These are phyloP conservation scores for Pinctada fucata DNA, from an alignment of 2,888 invertebrate species.

Conservation along the genomic window DNA sequence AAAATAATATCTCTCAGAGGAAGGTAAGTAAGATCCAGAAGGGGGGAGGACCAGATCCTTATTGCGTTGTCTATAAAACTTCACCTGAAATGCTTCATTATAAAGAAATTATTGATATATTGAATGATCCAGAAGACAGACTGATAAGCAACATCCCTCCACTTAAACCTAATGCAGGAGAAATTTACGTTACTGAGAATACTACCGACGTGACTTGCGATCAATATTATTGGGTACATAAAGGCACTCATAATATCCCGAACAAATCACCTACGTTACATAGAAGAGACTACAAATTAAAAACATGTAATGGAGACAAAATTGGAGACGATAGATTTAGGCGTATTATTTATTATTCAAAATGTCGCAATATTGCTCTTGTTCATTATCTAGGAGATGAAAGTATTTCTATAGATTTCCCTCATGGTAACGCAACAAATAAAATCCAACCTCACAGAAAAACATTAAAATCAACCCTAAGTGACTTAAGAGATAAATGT, in stretches of 20 bases:
- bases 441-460: background rate
- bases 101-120: background rate
- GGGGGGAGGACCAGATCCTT: background rate
- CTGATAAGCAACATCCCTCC: background rate
- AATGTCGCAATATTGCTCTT: background rate
- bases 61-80: background rate
- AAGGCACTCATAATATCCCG: too few relatives aligned
- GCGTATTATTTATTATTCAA: constrained; percentile 4
- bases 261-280: too few relatives aligned
- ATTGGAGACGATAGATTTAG: constrained; percentile 11
- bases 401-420: background rate
- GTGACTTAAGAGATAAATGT: background rate
- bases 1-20: too few relatives aligned
- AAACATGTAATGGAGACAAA: too few relatives aligned
- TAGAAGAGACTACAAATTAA: too few relatives aligned
- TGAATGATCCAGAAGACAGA: background rate
- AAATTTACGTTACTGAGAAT: too few relatives aligned
- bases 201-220: too few relatives aligned
- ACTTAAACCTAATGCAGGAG: background rate
- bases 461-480: background rate
- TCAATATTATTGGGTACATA: too few relatives aligned
- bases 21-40: background rate
- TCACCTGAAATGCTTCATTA: background rate
- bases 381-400: constrained; percentile 19
- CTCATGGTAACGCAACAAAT: constrained; percentile 15